Conservation (phyloP, 2,113 vertebrate species). For the Myrmophylax atrothorax region DNA sequence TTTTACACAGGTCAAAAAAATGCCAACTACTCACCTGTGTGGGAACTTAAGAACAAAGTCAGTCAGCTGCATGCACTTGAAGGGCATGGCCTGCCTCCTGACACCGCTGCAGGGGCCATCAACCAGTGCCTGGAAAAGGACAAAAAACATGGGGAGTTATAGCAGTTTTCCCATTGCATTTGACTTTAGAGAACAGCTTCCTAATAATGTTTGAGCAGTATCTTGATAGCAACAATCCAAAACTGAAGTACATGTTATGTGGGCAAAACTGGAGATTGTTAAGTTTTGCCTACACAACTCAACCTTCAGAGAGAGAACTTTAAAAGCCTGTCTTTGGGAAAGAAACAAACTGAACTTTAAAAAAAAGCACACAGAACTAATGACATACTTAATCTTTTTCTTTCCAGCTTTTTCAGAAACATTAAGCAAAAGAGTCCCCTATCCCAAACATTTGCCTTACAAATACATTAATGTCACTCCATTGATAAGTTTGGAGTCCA, state of each 20-base stretch:
- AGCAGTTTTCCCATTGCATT: neutral
- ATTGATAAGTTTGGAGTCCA: neutral
- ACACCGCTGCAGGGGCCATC: constrained; percentile 94
- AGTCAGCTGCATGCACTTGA: constrained; percentile 88
- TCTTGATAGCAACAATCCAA: neutral
- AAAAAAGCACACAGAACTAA: neutral
- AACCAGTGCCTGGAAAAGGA: constrained; percentile 82
- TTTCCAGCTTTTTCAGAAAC: neutral
- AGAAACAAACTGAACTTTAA: neutral
- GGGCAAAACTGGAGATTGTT: fast-evolving
- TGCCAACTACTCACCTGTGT: constrained; percentile 78
- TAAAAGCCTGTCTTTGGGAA: neutral
- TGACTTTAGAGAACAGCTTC: neutral
- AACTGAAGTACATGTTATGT: fast-evolving
- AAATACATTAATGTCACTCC: neutral
- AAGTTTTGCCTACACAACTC: neutral
- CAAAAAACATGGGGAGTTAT: fast-evolving
- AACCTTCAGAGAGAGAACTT: neutral
- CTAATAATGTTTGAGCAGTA: fast-evolving
- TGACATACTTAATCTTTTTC: fast-evolving
- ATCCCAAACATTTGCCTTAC: neutral
- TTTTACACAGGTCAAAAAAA: neutral
- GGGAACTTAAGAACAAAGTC: constrained; percentile 96
- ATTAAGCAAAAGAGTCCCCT: neutral
- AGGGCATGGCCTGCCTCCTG: constrained; percentile 93